Conservation (phyloP, 2,113 vertebrate species). For the Coptodon bakossiorum region DNA sequence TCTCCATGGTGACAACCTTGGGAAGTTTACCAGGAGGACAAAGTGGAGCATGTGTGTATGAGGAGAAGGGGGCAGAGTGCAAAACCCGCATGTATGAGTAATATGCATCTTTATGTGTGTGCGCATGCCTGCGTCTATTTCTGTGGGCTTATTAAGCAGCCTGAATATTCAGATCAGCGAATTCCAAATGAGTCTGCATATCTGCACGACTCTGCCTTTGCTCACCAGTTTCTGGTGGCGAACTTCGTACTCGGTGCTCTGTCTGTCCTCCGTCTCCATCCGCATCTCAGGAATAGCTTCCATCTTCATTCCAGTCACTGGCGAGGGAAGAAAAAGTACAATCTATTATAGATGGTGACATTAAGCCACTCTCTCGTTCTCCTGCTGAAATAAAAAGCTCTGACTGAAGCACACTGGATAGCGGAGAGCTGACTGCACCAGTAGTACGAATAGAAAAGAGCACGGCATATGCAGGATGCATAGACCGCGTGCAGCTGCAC, state of each 20-base stretch:
- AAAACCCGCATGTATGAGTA: background rate
- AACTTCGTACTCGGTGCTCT: conserved; percentile 90
- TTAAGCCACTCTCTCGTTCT: background rate
- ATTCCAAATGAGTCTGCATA: background rate
- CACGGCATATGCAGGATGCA: background rate
- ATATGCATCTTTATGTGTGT: background rate
- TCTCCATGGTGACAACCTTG: conserved; percentile 67
- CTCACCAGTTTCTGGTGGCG: conserved; percentile 94
- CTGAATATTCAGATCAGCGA: background rate
- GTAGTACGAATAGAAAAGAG: background rate
- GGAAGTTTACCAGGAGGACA: conserved; percentile 45
- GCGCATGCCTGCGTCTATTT: background rate
- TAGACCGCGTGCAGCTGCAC: background rate
- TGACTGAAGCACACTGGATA: background rate
- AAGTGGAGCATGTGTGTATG: background rate
- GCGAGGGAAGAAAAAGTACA: background rate
- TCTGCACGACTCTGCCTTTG: background rate
- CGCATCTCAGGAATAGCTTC: conserved; percentile 88
- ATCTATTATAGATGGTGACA: conserved; percentile 30
- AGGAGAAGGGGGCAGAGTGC: background rate
- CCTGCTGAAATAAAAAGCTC: background rate
- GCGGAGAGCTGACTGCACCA: background rate
- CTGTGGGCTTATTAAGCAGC: background rate
- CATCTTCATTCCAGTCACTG: conserved; percentile 89
- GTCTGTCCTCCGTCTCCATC: conserved; percentile 89